Percentiles rank a stretch among this genome's conserved stretches.
phyloP scores from a whole-genome alignment of 2,113 vertebrate species.

The Apteryx owenii region DNA sequence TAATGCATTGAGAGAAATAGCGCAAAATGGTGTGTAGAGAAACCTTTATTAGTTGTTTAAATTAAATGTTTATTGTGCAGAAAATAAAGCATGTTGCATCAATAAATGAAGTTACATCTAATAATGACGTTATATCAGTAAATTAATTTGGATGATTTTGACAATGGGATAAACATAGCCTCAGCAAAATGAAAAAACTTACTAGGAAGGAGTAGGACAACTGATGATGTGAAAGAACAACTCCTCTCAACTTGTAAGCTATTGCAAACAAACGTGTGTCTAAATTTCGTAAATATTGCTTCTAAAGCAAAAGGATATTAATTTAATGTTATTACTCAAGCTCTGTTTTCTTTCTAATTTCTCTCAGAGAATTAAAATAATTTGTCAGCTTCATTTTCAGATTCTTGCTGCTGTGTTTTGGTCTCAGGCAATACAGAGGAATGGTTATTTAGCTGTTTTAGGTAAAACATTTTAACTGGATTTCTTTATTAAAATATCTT shows the following conservation, averaged over 20 bases:
- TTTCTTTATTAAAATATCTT: background rate
- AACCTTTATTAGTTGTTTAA: background rate
- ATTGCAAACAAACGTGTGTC: background rate
- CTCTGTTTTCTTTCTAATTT: background rate
- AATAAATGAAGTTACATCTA: too few species aligned
- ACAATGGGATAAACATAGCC: constrained; percentile 14
- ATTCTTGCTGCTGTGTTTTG: constrained; percentile 25
- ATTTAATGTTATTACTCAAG: background rate
- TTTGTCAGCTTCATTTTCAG: background rate
- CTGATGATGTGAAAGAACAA: background rate
- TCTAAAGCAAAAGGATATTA: background rate
- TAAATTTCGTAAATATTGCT: background rate
- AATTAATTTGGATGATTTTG: background rate
- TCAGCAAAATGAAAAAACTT: background rate
- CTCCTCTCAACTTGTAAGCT: background rate
- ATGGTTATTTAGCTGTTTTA: background rate
- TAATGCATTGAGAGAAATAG: rapidly evolving
- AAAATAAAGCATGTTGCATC: background rate
- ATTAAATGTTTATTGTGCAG: background rate
- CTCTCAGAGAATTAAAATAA: constrained; percentile 6
- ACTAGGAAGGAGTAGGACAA: background rate
- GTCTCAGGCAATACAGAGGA: constrained; percentile 17
- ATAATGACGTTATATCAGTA: background rate
- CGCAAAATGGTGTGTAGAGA: background rate
- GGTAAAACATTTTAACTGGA: background rate